These are phyloP conservation scores for Progne subis DNA, from an alignment of 2,113 vertebrate species.

Conservation along the genomic window DNA sequence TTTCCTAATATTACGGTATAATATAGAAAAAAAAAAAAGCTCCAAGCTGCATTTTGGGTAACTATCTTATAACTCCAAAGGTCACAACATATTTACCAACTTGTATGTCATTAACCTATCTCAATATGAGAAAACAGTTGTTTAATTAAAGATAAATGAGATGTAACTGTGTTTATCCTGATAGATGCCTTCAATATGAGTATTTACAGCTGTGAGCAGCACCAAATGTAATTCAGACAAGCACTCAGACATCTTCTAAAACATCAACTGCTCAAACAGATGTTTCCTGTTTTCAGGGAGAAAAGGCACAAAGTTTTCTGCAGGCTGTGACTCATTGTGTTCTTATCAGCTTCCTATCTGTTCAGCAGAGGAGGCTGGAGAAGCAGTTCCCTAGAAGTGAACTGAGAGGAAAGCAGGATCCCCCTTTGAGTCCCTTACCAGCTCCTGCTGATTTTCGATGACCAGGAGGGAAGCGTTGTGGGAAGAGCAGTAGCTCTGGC, in stretches of 20 bases:
- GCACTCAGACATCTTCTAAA: background rate
- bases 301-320: background rate
- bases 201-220: background rate
- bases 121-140: background rate
- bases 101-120: background rate
- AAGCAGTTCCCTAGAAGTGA: background rate
- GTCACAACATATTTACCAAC: background rate
- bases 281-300: background rate
- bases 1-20: background rate
- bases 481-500: conserved; percentile 6
- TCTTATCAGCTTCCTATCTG: background rate
- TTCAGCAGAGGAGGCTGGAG: background rate
- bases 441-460: background rate
- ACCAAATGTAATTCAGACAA: background rate
- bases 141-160: background rate
- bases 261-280: background rate
- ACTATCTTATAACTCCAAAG: background rate
- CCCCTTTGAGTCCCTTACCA: background rate
- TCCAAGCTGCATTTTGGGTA: background rate
- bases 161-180: background rate
- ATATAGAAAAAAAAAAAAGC: background rate
- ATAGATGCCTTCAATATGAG: background rate
- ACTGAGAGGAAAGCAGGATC: background rate
- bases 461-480: conserved; percentile 43
- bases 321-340: background rate